Conservation (phyloP, 1,140 invertebrate genomes). For the Nephotettix cincticeps region DNA sequence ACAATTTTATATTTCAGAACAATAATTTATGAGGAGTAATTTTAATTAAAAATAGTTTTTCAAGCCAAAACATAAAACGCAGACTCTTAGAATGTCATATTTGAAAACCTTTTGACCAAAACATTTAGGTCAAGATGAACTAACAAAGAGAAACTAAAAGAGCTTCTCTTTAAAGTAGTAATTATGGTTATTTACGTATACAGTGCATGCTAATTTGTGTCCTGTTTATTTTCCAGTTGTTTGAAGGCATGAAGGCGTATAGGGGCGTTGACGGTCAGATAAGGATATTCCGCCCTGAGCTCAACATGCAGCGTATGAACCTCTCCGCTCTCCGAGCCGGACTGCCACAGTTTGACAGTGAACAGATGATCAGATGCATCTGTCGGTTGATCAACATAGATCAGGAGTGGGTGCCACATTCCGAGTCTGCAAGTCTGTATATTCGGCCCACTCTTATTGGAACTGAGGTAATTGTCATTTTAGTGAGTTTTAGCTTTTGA, state of each 20-base stretch:
- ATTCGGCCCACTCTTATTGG: slow-evolving; percentile 96
- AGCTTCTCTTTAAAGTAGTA: too few species aligned
- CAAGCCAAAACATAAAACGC: too few species aligned
- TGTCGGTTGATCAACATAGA: slow-evolving; percentile 87
- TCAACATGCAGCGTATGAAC: slow-evolving; percentile 95
- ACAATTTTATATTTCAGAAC: too few species aligned
- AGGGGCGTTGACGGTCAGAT: slow-evolving; percentile 92
- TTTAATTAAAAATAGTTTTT: too few species aligned
- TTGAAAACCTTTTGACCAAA: too few species aligned
- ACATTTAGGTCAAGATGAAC: too few species aligned
- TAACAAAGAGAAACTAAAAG: too few species aligned
- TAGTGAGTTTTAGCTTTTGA: too few species aligned
- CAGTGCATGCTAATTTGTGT: too few species aligned
- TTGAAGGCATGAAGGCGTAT: slow-evolving; percentile 99
- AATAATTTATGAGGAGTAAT: too few species aligned
- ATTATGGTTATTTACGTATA: too few species aligned
- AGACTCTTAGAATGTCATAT: too few species aligned
- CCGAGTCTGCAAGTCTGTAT: slow-evolving; percentile 86
- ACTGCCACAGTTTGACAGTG: slow-evolving; percentile 85
- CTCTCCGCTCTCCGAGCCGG: slow-evolving; percentile 78
- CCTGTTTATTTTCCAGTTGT: slow-evolving; percentile 68
- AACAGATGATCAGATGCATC: slow-evolving; percentile 87
- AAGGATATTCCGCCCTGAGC: slow-evolving; percentile 89
- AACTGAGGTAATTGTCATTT: slow-evolving; percentile 81
- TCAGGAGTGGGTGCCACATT: slow-evolving; percentile 96